Percentiles rank a stretch among this genome's conserved stretches.
phyloP scores from a whole-genome alignment of 2,888 invertebrate species.

The Torymus texanus region DNA sequence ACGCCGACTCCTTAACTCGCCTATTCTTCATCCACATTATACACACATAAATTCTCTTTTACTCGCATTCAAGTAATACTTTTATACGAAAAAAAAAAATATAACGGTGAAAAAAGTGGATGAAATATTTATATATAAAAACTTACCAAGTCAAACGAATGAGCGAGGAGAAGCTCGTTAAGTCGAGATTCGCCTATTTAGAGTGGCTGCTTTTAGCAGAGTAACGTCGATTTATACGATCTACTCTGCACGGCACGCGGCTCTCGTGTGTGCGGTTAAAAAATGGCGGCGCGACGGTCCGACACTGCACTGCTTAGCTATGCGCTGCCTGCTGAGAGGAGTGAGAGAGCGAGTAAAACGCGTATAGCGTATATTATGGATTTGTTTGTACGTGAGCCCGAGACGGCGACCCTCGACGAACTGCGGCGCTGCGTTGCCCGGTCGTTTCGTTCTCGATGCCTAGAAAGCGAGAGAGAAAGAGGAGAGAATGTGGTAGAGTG shows the following conservation, averaged over 20 bases:
- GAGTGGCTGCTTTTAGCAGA: neutral
- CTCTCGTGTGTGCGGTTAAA: conserved; percentile 28
- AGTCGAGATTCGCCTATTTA: neutral
- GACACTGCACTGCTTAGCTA: neutral
- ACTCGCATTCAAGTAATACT: neutral
- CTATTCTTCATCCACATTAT: too few relatives aligned
- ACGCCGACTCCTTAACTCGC: too few relatives aligned
- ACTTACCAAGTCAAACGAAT: conserved; percentile 36
- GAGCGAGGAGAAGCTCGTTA: conserved; percentile 15
- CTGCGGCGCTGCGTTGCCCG: neutral
- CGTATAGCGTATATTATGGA: neutral
- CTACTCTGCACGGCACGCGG: conserved; percentile 16
- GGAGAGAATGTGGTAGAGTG: too few relatives aligned
- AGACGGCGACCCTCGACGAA: conserved; percentile 28
- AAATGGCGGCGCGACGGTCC: conserved; percentile 29
- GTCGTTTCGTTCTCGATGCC: too few relatives aligned
- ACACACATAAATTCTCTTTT: too few relatives aligned
- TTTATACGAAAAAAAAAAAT: too few relatives aligned
- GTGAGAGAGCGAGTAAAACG: conserved; percentile 6
- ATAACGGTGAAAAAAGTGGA: neutral
- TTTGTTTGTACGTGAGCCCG: neutral
- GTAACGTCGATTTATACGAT: too few relatives aligned
- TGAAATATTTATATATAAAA: neutral
- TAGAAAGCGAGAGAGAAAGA: too few relatives aligned
- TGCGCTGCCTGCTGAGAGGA: too few relatives aligned